Base-by-base conservation (phyloP, 2,797 vertebrate genomes). In the Borostomias antarcticus region DNA sequence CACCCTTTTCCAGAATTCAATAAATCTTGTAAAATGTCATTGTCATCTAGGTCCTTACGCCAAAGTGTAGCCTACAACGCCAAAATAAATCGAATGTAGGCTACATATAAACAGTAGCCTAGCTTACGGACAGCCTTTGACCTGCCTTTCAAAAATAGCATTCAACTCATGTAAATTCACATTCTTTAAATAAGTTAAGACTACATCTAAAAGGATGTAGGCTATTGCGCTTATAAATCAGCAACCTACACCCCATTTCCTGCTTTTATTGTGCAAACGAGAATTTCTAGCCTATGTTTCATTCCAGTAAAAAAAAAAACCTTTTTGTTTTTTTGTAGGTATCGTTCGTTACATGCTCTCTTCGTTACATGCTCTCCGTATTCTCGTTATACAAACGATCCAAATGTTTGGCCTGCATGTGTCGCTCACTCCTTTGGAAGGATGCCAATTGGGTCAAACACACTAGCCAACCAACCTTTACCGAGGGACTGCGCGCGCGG, bases 381-480 rank as follows among this genome's bases (percentile, higher is more conserved):
- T 26, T 30, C 5, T 37, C 58, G 19, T 33, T 40, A 35, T 64
- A 54, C 19, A 82, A 85, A 73, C 64, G 77, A 57, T 70, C 79
- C 60, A 62, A 73, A 70, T 81, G 62, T 74, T 54, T 77, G 73
- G 63, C 73, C 66, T 70, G 64, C 66, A 62, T 71, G 48, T 70
- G 62, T 65, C 51, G 26, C 60, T 78, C 74, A 58, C 58, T 76
- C 29, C 26, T 15, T 70, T 84, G 83, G 83, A 72, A n/a, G 37
- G 53, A 26, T 37, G 72, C 83, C 83, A 85, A 83, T 77, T 82
- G 80, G 81, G 83, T 85, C 81, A 83, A 76, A 80, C 21, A 25
- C 66, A 35, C 81, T 21, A 29, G 8, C 10, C 77, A 82, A 77
- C 70, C 81, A 26, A 82, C 17, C 79, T 69, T 81, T 58, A 64